A percentile compares a stretch with the other conserved stretches of the same genome.
Evolutionary conservation across 1,140 invertebrate species (phyloP).

Genomic region (Drosophila repleta): DNA sequence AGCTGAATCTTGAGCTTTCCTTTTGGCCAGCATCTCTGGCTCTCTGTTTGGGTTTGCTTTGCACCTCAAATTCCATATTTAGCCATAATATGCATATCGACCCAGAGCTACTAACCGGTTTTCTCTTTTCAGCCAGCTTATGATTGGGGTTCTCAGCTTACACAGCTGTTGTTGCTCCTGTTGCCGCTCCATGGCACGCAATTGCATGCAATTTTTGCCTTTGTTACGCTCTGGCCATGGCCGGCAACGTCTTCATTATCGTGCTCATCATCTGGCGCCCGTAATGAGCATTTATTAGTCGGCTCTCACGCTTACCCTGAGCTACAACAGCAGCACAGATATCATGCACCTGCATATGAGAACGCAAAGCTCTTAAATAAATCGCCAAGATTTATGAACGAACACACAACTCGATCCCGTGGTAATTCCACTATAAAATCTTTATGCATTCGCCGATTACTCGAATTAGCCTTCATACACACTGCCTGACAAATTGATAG

Average conservation of each 20-base stretch:
- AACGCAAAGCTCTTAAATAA: slow-evolving; percentile 18
- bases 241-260: slow-evolving; percentile 26
- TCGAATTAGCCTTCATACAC: background rate
- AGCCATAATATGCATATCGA: slow-evolving; percentile 23
- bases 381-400: slow-evolving; percentile 23
- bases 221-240: slow-evolving; percentile 38
- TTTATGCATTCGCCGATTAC: background rate
- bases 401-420: slow-evolving; percentile 1
- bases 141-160: background rate
- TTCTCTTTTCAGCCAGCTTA: background rate
- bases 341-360: slow-evolving; percentile 25
- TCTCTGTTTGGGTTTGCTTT: background rate
- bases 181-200: slow-evolving; percentile 9
- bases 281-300: slow-evolving; percentile 38
- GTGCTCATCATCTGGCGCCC: slow-evolving; percentile 1
- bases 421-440: background rate
- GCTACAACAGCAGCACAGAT: slow-evolving; percentile 3
- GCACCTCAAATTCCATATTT: slow-evolving; percentile 15
- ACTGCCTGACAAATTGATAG: background rate
- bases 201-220: slow-evolving; percentile 67
- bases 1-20: too few relatives aligned
- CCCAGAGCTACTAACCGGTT: slow-evolving; percentile 12
- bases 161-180: slow-evolving; percentile 3
- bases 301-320: slow-evolving; percentile 52
- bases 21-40: too few relatives aligned